phyloP scores from a whole-genome alignment of 2,888 invertebrate species.

The Ormyrus thymus region DNA sequence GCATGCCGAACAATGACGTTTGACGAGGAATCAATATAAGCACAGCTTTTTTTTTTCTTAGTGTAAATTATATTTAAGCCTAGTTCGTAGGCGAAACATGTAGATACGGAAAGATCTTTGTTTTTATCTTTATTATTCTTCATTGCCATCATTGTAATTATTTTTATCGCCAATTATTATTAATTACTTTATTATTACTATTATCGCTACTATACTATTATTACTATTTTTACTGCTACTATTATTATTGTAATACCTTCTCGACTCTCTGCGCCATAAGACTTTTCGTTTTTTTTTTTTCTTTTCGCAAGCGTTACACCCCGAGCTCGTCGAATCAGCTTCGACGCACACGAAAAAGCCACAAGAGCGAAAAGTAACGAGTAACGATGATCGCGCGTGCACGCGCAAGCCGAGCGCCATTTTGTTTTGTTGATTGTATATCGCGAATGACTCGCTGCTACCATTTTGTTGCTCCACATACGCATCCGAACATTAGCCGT shows the following conservation, averaged over 20 bases:
- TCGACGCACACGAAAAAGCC: no score
- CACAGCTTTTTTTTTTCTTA: conserved; percentile 44
- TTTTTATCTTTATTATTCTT: conserved; percentile 60
- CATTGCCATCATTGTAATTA: conserved; percentile 59
- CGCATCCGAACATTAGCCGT: conserved; percentile 42
- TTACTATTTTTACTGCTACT: conserved; percentile 58
- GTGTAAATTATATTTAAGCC: conserved; percentile 56
- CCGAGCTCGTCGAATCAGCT: conserved; percentile 12
- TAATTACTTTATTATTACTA: conserved; percentile 58
- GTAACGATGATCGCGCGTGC: conserved; percentile 35
- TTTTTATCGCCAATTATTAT: conserved; percentile 56
- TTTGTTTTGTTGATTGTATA: conserved; percentile 55
- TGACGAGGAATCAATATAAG: conserved; percentile 34
- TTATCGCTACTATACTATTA: conserved; percentile 63
- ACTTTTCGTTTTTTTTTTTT: conserved; percentile 11
- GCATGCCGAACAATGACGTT: conserved; percentile 31
- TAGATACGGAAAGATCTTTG: conserved; percentile 67
- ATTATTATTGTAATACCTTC: conserved; percentile 55
- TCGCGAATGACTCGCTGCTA: conserved; percentile 47
- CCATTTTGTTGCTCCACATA: conserved; percentile 56
- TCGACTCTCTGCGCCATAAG: conserved; percentile 53
- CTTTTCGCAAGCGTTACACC: not conserved
- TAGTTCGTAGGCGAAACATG: conserved; percentile 60
- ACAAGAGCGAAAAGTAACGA: conserved; percentile 30
- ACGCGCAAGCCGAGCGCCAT: conserved; percentile 41